Evolutionary conservation across 2,113 vertebrate species (phyloP).

Genomic region (Speoplatyrhinus poulsoni): DNA sequence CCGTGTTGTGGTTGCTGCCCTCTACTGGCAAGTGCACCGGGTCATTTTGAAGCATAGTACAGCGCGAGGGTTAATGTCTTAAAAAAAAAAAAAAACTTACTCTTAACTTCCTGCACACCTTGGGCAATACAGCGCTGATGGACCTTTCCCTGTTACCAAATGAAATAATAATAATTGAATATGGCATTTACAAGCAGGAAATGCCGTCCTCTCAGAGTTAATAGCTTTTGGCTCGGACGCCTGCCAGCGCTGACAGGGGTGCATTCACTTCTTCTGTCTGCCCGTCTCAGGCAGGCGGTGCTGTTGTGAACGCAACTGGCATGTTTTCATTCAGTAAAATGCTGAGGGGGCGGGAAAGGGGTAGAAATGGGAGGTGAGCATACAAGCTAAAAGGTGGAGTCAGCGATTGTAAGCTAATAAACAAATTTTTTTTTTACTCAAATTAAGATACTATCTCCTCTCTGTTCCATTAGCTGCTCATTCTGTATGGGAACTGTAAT

Average conservation of each 20-base stretch:
- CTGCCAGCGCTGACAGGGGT: constrained; percentile 78
- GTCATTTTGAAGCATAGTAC: too few relatives aligned
- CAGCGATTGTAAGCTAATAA: too few relatives aligned
- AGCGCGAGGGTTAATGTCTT: too few relatives aligned
- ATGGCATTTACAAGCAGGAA: constrained; percentile 85
- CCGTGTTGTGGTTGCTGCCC: too few relatives aligned
- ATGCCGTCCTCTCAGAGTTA: constrained; percentile 82
- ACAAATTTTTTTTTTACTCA: too few relatives aligned
- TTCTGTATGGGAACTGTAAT: too few relatives aligned
- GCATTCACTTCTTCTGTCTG: constrained; percentile 77
- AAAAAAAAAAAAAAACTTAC: constrained; percentile 58
- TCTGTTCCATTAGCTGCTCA: too few relatives aligned
- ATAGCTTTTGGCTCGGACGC: constrained; percentile 76
- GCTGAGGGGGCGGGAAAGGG: too few relatives aligned
- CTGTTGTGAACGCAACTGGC: constrained; percentile 63
- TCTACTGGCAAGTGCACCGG: too few relatives aligned
- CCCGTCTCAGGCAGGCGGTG: constrained; percentile 68
- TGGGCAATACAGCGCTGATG: constrained; percentile 70
- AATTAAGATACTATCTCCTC: too few relatives aligned
- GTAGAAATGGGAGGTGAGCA: too few relatives aligned
- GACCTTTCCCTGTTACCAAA: constrained; percentile 80
- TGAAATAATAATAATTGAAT: constrained; percentile 84
- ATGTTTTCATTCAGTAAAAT: constrained; percentile 67
- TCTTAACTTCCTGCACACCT: constrained; percentile 68
- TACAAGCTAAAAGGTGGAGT: not conserved